Percentiles rank a stretch among this genome's conserved stretches.
Conservation (phyloP, 2,113 vertebrate species). For the Falco punctatus region DNA sequence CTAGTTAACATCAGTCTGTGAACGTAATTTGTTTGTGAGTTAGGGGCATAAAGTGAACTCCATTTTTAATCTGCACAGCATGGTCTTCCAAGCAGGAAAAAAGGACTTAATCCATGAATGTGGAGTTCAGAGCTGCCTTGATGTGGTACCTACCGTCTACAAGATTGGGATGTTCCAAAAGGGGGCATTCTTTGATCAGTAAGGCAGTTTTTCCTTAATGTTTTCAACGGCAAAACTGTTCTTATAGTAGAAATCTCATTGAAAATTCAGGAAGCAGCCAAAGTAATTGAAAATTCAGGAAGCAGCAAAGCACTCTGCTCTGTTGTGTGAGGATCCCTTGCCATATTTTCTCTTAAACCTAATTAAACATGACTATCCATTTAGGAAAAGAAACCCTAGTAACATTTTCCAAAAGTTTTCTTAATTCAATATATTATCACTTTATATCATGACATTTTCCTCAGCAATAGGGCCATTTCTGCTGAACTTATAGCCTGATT, state of each 20-base stretch:
- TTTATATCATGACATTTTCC: neutral
- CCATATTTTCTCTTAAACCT: slow-evolving; percentile 56
- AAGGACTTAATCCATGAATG: neutral
- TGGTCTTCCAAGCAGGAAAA: neutral
- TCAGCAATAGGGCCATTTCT: neutral
- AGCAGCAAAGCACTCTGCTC: slow-evolving; percentile 52
- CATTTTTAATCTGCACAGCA: neutral
- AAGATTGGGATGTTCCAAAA: neutral
- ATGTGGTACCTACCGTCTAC: fast-evolving
- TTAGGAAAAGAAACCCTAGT: slow-evolving; percentile 11
- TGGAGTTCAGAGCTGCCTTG: neutral
- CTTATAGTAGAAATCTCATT: slow-evolving; percentile 11
- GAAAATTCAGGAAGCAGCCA: slow-evolving; percentile 53
- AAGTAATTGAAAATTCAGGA: slow-evolving; percentile 51
- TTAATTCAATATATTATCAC: neutral
- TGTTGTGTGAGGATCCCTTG: slow-evolving; percentile 26
- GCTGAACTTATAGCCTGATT: neutral
- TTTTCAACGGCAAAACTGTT: neutral
- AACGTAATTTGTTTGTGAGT: neutral
- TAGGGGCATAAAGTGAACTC: neutral
- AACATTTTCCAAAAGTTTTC: neutral
- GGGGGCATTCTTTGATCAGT: slow-evolving; percentile 27
- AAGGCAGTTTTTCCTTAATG: neutral
- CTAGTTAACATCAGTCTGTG: neutral
- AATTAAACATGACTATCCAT: slow-evolving; percentile 45